Evolutionary conservation across 2,113 vertebrate genomes (phyloP).

Genomic region (Thunnus thynnus): DNA sequence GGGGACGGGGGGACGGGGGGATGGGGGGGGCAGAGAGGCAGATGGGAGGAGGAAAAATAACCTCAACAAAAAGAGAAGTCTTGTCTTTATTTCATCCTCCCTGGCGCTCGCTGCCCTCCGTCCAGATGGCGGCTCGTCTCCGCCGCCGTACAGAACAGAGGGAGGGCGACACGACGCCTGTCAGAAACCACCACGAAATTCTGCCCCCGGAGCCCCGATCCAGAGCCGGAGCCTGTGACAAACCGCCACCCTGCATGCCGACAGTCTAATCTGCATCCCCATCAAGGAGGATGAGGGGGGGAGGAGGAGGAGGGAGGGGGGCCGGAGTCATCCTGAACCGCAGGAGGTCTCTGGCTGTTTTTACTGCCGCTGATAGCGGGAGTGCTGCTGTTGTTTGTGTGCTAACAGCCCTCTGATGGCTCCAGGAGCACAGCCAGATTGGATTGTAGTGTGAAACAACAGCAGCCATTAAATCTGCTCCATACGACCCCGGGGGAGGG

Average conservation of each 20-base stretch:
- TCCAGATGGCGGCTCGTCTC: conserved; percentile 62
- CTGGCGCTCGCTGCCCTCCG: conserved; percentile 7
- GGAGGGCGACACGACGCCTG: conserved; percentile 20
- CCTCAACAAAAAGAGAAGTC: not conserved
- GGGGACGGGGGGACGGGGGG: not conserved
- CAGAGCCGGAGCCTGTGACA: conserved; percentile 18
- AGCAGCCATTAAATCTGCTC: conserved; percentile 61
- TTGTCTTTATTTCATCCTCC: conserved; percentile 38
- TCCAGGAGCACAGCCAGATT: conserved; percentile 46
- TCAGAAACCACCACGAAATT: conserved; percentile 26
- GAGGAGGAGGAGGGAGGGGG: not conserved
- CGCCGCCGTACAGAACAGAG: conserved; percentile 34
- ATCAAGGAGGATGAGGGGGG: not conserved
- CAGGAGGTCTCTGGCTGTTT: conserved; percentile 37
- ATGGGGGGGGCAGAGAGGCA: not conserved
- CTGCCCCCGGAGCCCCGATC: conserved; percentile 22
- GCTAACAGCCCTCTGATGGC: conserved; percentile 57
- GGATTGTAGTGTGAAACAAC: conserved; percentile 54
- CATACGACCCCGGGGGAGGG: conserved; percentile 8
- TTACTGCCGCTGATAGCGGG: conserved; percentile 46
- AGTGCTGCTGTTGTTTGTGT: conserved; percentile 48
- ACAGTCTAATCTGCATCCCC: conserved; percentile 42
- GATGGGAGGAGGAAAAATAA: not conserved
- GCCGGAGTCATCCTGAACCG: conserved; percentile 13
- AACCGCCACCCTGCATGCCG: conserved; percentile 1